Conservation (phyloP, 2,888 invertebrate species). For the Lingula anatina region DNA sequence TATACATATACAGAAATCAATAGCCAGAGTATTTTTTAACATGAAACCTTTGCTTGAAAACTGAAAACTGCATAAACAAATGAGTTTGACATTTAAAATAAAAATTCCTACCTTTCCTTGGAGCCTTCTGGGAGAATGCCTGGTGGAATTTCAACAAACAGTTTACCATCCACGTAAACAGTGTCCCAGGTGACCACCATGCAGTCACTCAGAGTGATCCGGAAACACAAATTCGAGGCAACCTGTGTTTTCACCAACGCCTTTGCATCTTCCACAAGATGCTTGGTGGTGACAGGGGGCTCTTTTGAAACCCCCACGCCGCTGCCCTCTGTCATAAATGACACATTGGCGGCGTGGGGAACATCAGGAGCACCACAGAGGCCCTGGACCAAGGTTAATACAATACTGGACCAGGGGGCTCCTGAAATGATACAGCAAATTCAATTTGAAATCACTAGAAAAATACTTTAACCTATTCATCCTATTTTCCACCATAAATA, state of each 20-base stretch:
- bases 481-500: too few species aligned
- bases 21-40: too few species aligned
- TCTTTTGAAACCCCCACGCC: constrained; percentile 67
- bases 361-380: constrained; percentile 99
- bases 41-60: too few species aligned
- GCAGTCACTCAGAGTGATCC: constrained; percentile 72
- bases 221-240: constrained; percentile 50
- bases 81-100: too few species aligned
- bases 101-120: constrained; percentile 68
- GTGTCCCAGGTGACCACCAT: constrained; percentile 81
- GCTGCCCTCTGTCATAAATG: constrained; percentile 65
- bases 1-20: too few species aligned
- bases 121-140: constrained; percentile 84
- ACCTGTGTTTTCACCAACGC: constrained; percentile 22
- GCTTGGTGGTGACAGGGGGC: constrained; percentile 60
- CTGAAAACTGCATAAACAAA: too few species aligned
- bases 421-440: constrained; percentile 24
- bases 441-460: too few species aligned
- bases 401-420: constrained; percentile 53
- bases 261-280: constrained; percentile 12
- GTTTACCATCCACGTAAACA: constrained; percentile 66
- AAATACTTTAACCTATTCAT: too few species aligned
- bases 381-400: constrained; percentile 93
- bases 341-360: constrained; percentile 73
- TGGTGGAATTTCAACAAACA: constrained; percentile 85